A percentile compares a stretch with the other conserved stretches of the same genome.
phyloP scores from a whole-genome alignment of 2,888 invertebrate genomes.

The Danaus chrysippus region DNA sequence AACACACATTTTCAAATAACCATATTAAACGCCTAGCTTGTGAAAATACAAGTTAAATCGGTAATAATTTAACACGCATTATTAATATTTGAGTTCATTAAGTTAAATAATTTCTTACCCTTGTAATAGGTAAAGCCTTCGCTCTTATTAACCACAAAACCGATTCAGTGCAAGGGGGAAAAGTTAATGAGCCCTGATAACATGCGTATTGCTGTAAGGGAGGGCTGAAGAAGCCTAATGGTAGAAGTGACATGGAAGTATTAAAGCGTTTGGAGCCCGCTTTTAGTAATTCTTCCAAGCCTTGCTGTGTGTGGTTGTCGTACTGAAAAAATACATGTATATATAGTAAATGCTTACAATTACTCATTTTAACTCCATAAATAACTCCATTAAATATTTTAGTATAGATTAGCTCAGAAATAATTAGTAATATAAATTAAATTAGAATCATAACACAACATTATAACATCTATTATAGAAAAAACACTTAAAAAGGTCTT shows the following conservation, averaged over 20 bases:
- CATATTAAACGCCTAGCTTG: no score
- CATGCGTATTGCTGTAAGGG: conserved; percentile 54
- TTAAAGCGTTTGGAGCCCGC: conserved; percentile 21
- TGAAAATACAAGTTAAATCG: no score
- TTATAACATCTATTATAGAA: no score
- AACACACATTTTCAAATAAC: conserved; percentile 9
- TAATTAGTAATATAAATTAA: no score
- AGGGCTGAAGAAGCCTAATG: conserved; percentile 48
- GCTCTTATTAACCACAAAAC: conserved; percentile 61
- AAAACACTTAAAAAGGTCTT: no score
- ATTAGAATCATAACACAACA: no score
- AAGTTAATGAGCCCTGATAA: conserved; percentile 60
- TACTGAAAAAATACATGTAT: conserved; percentile 41
- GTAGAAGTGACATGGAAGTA: conserved; percentile 27
- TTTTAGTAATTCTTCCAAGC: conserved; percentile 41
- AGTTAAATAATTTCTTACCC: conserved; percentile 40
- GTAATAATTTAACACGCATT: no score
- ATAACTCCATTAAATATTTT: no score
- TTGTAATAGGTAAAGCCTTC: conserved; percentile 44
- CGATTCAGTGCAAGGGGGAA: conserved; percentile 59
- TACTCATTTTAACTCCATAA: no score
- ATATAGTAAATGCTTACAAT: background rate
- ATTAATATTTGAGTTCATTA: no score
- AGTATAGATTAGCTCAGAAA: no score
- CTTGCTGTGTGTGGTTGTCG: conserved; percentile 45